Base-by-base conservation (phyloP, 2,888 invertebrate genomes). In the Isotomurus palustris region DNA sequence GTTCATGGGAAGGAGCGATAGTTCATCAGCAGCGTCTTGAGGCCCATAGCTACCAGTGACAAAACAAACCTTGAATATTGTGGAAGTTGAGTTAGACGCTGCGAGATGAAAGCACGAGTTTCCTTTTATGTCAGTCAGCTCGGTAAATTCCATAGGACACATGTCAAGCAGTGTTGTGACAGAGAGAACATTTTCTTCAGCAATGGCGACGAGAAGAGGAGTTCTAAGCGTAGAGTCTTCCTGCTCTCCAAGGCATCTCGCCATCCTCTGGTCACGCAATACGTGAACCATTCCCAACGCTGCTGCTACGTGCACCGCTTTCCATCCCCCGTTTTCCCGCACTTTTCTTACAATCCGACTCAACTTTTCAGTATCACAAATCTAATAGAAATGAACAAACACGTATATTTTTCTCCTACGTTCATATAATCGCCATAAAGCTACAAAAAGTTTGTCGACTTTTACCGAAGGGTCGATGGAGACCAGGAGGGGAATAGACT, bases 31-130 rank as follows among this genome's bases (percentile, higher is more conserved):
- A n/a, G n/a, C n/a, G n/a, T n/a, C n/a, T n/a, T n/a, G n/a, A n/a
- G n/a, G n/a, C n/a, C n/a, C n/a, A n/a, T n/a, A n/a, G 36, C n/a
- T 53, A 24, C 29, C 14, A 54, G 5, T 44, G 38, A 48, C 22
- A 55, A 19, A n/a, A 55, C 36, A 54, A 49, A 49, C 53, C 60
- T 47, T 5, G 8, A 47, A 21, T 8, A 29, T 29, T 28, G 10
- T 6, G 29, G 47, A 6, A 27, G 35, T 44, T n/a, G 35, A 38
- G 10, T 52, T 81, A 69, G 82, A 83, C 1, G 90, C 86, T 0
- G 94, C 92, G 56, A 91, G 76, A 77, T 95, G 95, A 10, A 96
- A 76, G 0, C 94, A 85, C 0, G 90, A 86, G 72, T 94, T 89
- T 1, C 91, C 91, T 61, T 90, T 85, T 2, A 82, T 80, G 73